Base-by-base conservation (phyloP, 2,888 invertebrate species). In the Frankliniella fusca region DNA sequence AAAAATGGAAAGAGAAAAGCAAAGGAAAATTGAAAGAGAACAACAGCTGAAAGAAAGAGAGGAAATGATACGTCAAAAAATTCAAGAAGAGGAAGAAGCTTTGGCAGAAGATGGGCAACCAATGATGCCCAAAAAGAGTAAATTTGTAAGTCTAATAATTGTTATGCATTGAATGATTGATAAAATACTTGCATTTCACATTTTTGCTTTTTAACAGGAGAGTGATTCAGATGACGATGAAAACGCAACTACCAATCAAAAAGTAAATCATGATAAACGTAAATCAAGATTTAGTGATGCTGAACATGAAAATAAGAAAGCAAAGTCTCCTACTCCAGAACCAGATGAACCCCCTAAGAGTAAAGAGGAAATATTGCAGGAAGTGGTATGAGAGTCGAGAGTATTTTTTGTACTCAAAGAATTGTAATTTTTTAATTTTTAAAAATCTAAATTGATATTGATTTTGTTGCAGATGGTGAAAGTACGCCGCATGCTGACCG, bases 1-100 rank as follows among this genome's bases (percentile, higher is more conserved):
- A 87, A 98, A 98, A 90, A 98, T 98, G 96, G 98, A 99, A 88
- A 91, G 95, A 48, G 97, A 98, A 85, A 97, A 97, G 86, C 93
- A 93, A 86, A 94, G 93, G 86, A 96, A 97, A 84, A 90, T 95
- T 85, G 97, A 97, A 87, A 92, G 92, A 82, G 94, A 94, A 86
- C 90, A 93, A 84, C 92, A 93, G 85, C 90, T 91, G 86, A 90
- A 91, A 84, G 91, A 92, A 84, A 90, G 91, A 82, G 91, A 91
- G 85, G 89, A 89, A 86, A 86, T 90, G n/a, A 89, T 83, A 28
- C 81, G 83, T 23, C 82, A 90, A 84, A 90, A 90, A 84, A 87
- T 90, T 81, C 90, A 90, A 84, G 89, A 90, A 82, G 90, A 91
- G 85, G 90, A 91, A 85, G 90, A 90, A 85, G 89, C 90, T 18